phyloP scores from a whole-genome alignment of 2,888 invertebrate species.

The Chrysopilus asiliformis region DNA sequence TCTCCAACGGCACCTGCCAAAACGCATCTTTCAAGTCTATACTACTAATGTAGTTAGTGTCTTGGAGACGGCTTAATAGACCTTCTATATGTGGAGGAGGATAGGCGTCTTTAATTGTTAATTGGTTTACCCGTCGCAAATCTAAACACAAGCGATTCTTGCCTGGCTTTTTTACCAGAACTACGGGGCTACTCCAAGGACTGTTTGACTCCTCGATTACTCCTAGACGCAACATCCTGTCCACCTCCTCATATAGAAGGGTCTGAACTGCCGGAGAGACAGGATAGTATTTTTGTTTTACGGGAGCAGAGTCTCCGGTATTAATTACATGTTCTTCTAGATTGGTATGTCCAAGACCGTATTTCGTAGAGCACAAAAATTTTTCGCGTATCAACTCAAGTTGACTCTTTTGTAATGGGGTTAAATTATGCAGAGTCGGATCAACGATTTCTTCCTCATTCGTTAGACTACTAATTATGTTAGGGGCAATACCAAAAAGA shows the following conservation, averaged over 20 bases:
- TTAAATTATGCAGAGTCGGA: not conserved
- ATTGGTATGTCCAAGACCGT: not conserved
- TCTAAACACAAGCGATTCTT: constrained; percentile 17
- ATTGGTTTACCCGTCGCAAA: constrained; percentile 17
- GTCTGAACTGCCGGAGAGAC: not conserved
- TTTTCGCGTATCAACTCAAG: not conserved
- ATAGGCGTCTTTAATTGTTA: constrained; percentile 19
- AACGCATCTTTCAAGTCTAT: constrained; percentile 20
- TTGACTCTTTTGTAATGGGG: not conserved
- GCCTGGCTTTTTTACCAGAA: constrained; percentile 1
- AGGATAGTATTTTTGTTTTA: not conserved
- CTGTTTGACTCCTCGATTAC: constrained; percentile 19
- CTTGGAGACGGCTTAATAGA: constrained; percentile 18
- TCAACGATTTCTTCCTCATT: not conserved
- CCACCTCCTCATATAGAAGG: too few species aligned
- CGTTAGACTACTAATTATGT: not conserved
- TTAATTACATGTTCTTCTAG: not conserved
- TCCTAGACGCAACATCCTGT: constrained; percentile 18
- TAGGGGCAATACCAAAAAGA: not conserved
- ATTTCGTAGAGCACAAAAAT: not conserved
- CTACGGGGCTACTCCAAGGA: too few species aligned
- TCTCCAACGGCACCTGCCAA: constrained; percentile 14
- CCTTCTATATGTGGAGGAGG: constrained; percentile 18
- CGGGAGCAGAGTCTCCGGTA: not conserved
- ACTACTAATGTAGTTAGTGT: constrained; percentile 18